Evolutionary conservation across 2,888 invertebrate genomes (phyloP).

Genomic region (Ichneumon xanthorius): DNA sequence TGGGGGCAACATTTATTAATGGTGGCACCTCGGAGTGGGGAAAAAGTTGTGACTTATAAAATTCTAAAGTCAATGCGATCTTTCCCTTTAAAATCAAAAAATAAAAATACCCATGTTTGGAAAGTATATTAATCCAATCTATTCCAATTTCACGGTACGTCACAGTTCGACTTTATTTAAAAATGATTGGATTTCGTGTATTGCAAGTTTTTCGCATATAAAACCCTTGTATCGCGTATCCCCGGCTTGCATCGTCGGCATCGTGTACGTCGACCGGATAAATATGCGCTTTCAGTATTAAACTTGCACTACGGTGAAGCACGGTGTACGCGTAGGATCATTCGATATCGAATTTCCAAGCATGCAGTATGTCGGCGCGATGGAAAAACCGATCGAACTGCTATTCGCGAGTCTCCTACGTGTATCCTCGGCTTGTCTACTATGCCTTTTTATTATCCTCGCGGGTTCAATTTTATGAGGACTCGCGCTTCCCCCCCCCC

Average conservation of each 20-base stretch:
- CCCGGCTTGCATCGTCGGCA: not conserved
- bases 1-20: too few species aligned
- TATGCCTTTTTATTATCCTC: constrained; percentile 75
- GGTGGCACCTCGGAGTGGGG: too few species aligned
- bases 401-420: constrained; percentile 53
- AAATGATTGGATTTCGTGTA: constrained; percentile 4
- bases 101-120: not conserved
- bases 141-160: not conserved
- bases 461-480: constrained; percentile 76
- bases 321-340: constrained; percentile 28
- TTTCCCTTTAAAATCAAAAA: not conserved
- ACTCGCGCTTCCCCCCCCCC: constrained; percentile 60
- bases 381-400: constrained; percentile 53
- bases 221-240: not conserved
- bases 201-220: constrained; percentile 14
- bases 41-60: not conserved
- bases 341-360: constrained; percentile 58
- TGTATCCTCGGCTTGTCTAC: constrained; percentile 71
- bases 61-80: not conserved
- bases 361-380: constrained; percentile 34
- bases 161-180: not conserved
- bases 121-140: not conserved
- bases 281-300: constrained; percentile 53
- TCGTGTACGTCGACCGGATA: constrained; percentile 17
- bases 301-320: constrained; percentile 22